Evolutionary conservation across 2,888 invertebrate genomes (phyloP).

Genomic region (Morpho deidamia): DNA sequence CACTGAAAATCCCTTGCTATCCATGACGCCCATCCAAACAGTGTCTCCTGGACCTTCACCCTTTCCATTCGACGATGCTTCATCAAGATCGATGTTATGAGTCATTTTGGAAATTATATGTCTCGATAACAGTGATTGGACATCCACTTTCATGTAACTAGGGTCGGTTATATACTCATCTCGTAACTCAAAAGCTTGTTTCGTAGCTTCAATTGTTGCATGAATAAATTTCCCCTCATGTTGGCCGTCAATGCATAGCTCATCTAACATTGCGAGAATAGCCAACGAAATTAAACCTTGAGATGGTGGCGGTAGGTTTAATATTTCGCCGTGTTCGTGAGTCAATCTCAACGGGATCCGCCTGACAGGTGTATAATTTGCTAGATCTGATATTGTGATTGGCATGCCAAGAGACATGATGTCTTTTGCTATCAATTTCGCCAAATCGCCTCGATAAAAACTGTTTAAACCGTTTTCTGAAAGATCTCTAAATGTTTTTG

Average conservation of each 20-base stretch:
- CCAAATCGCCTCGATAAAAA: conserved; percentile 58
- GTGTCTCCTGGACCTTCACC: conserved; percentile 59
- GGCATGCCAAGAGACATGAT: conserved; percentile 51
- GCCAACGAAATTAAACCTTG: conserved; percentile 59
- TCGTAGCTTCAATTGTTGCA: conserved; percentile 48
- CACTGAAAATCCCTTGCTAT: conserved; percentile 61
- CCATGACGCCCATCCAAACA: conserved; percentile 68
- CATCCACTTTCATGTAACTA: conserved; percentile 47
- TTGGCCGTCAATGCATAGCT: conserved; percentile 49
- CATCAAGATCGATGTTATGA: conserved; percentile 39
- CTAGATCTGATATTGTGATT: conserved; percentile 54
- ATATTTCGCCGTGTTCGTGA: conserved; percentile 52
- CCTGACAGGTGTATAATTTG: conserved; percentile 47
- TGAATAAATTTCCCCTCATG: conserved; percentile 60
- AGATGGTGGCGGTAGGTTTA: conserved; percentile 65
- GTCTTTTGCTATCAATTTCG: conserved; percentile 52
- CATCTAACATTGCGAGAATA: conserved; percentile 57
- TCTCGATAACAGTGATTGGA: conserved; percentile 41
- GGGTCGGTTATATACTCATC: conserved; percentile 58
- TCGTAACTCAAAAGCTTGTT: conserved; percentile 42
- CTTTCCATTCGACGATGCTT: conserved; percentile 33
- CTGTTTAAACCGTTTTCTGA: conserved; percentile 51
- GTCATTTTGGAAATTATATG: conserved; percentile 45
- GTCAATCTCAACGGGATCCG: conserved; percentile 48
- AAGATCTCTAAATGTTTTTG: conserved; percentile 45